Conservation (phyloP, 2,888 invertebrate species). For the Tipula vernalis region DNA sequence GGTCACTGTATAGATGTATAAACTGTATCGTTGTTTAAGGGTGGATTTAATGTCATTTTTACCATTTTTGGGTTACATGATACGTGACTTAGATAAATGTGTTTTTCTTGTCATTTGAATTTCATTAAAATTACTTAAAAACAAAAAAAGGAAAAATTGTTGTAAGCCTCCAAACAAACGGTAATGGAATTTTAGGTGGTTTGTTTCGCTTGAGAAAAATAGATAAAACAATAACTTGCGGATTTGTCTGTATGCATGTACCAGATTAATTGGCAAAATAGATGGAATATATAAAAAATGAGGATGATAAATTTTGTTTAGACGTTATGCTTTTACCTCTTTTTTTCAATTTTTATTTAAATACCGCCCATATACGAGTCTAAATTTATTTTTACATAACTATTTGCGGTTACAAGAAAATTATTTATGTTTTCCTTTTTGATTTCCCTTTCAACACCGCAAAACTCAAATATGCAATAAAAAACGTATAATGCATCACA, state of each 20-base stretch:
- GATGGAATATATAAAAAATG: neutral
- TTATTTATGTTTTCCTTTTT: neutral
- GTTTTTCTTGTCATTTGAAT: neutral
- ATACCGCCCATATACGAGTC: neutral
- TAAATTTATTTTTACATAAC: neutral
- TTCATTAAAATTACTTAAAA: neutral
- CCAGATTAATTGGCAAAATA: neutral
- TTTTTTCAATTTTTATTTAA: neutral
- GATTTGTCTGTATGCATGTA: too few species aligned
- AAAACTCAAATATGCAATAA: neutral
- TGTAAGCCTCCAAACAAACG: neutral
- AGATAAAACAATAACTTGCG: neutral
- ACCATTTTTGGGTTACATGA: neutral
- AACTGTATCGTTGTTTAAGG: neutral
- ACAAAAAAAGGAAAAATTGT: neutral
- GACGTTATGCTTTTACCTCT: neutral
- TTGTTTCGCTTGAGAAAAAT: neutral
- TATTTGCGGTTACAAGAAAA: neutral
- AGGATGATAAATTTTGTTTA: neutral
- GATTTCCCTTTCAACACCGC: neutral
- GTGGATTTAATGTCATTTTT: neutral
- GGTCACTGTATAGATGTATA: neutral
- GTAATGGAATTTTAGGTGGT: neutral
- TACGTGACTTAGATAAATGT: conserved; percentile 4
- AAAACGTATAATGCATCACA: neutral